Evolutionary conservation across 1,140 invertebrate genomes (phyloP), one percentile per base, ranked within the genome.

Genomic region (Bursaphelenchus mucronatus): DNA sequence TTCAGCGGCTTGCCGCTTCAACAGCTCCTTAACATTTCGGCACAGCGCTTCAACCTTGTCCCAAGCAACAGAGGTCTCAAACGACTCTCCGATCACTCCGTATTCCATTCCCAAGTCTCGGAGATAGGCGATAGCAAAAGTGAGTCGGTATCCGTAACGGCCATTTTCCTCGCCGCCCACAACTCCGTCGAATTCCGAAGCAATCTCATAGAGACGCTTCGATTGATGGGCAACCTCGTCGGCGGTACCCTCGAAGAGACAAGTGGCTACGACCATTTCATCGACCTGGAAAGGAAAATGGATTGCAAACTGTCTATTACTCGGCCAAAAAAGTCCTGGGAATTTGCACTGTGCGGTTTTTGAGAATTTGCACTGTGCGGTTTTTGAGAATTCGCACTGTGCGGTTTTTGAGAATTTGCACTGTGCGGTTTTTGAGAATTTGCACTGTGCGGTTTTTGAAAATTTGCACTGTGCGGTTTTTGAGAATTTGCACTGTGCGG

Each of bases 101-200:
- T 89, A 94, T 44, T 94, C 89, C 54, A 97, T 85, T 0, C 87
- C 94, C 49, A 97, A 83, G 83, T 98, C 94, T 81, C 94, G 86
- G 15, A 97, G 88, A 80, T 98, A 98, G 13, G 94, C 95, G 65
- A 97, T 97, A n/a, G 96, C 91, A 82, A 96, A 97, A 0, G 95
- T 97, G 7, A 98, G 82, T 66, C 91, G 89, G 74, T 98, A 98
- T 7, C 95, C 95, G 21, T 77, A 74, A 2, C 91, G 88, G 0
- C 95, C 95, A 80, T 97, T 97, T 39, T 88, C 88, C 64, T 91
- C 90, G 0, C 94, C 94, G 0, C 89, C 92, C 3, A 90, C 87
- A 46, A 97, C 84, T 8, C 92, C 93, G 87, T 86, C 58, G 85
- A 61, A 68, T 46, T 83, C 79, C 19, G 79, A 63, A 0, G 90